These are phyloP conservation scores for Halisarca cf. caerulea DNA, from an alignment of 37 sponge, comb jelly and placozoan species.

Conservation along the genomic window DNA sequence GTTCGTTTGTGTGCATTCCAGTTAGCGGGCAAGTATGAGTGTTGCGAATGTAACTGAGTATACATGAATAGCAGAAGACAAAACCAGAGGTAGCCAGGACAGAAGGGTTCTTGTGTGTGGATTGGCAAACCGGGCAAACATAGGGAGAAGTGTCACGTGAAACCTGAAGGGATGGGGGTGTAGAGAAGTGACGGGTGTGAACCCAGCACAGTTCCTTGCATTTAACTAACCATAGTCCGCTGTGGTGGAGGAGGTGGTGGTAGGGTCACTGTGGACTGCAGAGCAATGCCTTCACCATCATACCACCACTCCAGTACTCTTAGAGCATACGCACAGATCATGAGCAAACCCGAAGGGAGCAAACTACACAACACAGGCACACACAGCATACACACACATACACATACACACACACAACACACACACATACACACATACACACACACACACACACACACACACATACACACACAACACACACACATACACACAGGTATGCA, in stretches of 20 bases:
- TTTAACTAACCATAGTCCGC: no score
- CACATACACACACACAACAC: no score
- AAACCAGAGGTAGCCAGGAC: slow-evolving; percentile 38
- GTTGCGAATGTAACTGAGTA: slow-evolving; percentile 26
- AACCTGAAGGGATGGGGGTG: no score
- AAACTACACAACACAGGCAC: no score
- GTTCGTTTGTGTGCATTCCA: slow-evolving; percentile 33
- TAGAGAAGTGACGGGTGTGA: no score
- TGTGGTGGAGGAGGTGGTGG: background rate
- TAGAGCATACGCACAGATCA: background rate
- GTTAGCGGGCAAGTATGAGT: slow-evolving; percentile 59
- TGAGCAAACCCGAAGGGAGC: no score
- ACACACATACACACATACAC: no score
- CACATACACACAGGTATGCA: no score
- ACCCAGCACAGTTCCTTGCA: no score
- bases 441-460: no score
- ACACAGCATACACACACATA: no score
- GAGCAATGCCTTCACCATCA: background rate
- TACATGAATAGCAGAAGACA: slow-evolving; percentile 73
- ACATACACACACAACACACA: no score
- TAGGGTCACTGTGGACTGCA: background rate
- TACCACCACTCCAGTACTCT: slow-evolving; percentile 15
- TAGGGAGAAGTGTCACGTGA: background rate
- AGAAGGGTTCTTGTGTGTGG: slow-evolving; percentile 5
- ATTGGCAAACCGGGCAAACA: slow-evolving; percentile 29